Evolutionary conservation across 2,113 vertebrate species (phyloP).

Genomic region (Macquaria australasica): DNA sequence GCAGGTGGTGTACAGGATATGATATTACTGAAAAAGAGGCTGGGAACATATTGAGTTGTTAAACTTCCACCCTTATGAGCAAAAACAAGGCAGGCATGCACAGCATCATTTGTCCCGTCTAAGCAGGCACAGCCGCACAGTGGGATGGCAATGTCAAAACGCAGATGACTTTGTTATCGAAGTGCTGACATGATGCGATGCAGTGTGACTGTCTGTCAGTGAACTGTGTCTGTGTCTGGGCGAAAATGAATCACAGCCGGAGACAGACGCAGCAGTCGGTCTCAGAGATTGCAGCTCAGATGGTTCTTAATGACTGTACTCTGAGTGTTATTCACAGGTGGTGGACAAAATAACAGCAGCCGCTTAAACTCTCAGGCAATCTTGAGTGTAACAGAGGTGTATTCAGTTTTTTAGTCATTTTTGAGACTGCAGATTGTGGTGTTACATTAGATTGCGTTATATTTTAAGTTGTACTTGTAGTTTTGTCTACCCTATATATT

Average conservation of each 20-base stretch:
- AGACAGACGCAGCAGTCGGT: slow-evolving; percentile 48
- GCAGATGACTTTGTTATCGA: slow-evolving; percentile 63
- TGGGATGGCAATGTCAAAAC: slow-evolving; percentile 60
- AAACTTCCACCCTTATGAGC: slow-evolving; percentile 1
- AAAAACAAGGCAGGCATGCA: slow-evolving; percentile 29
- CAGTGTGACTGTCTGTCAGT: slow-evolving; percentile 53
- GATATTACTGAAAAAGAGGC: slow-evolving; percentile 12
- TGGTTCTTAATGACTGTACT: slow-evolving; percentile 41
- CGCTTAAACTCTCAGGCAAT: neutral
- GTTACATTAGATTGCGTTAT: neutral
- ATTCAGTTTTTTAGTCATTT: neutral
- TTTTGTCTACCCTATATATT: neutral
- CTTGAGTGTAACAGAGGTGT: neutral
- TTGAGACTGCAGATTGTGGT: neutral
- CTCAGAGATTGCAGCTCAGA: slow-evolving; percentile 5
- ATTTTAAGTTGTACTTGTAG: neutral
- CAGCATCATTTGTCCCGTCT: slow-evolving; percentile 41
- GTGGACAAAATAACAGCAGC: slow-evolving; percentile 34
- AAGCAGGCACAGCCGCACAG: slow-evolving; percentile 48
- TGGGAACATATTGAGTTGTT: slow-evolving; percentile 27
- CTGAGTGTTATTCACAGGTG: slow-evolving; percentile 48
- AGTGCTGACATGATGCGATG: slow-evolving; percentile 58
- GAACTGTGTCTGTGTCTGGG: slow-evolving; percentile 43
- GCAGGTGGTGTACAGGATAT: neutral
- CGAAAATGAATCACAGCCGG: slow-evolving; percentile 48